Evolutionary conservation across 2,888 invertebrate species (phyloP).

Genomic region (Athalia circularis): DNA sequence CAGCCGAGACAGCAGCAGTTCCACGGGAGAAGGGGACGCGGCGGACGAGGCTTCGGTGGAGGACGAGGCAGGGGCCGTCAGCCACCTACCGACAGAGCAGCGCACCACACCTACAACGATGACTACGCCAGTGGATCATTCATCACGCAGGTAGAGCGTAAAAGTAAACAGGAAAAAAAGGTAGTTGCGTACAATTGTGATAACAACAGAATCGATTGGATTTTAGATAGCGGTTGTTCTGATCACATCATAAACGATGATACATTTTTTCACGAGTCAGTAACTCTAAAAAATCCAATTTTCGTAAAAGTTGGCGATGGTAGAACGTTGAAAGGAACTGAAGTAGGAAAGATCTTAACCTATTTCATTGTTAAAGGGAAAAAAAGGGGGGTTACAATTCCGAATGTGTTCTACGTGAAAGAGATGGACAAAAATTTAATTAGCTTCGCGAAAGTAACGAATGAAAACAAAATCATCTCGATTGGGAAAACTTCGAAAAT

Average conservation of each 20-base stretch:
- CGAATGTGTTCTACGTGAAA: conserved; percentile 46
- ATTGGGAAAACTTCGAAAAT: conserved; percentile 36
- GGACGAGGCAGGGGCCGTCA: conserved; percentile 39
- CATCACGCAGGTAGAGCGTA: not conserved
- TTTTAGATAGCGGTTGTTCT: conserved; percentile 48
- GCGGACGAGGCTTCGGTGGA: conserved; percentile 7
- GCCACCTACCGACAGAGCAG: conserved; percentile 25
- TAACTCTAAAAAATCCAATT: conserved; percentile 41
- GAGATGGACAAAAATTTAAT: conserved; percentile 50
- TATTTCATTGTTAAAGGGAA: conserved; percentile 37
- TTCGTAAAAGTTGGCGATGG: conserved; percentile 49
- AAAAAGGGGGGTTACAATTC: conserved; percentile 28
- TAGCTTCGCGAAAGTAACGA: conserved; percentile 47
- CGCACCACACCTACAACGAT: too few relatives aligned
- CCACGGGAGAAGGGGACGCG: too few relatives aligned
- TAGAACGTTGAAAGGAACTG: conserved; percentile 45
- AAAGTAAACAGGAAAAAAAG: too few relatives aligned
- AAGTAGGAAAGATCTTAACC: conserved; percentile 42
- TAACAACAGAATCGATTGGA: conserved; percentile 34
- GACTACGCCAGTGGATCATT: too few relatives aligned
- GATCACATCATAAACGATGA: conserved; percentile 50
- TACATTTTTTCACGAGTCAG: conserved; percentile 39
- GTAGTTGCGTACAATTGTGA: not conserved
- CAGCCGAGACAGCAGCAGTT: too few relatives aligned
- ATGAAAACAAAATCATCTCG: conserved; percentile 45